These are phyloP conservation scores for Todiramphus chloris DNA, from an alignment of 2,113 vertebrate species.

Conservation along the genomic window DNA sequence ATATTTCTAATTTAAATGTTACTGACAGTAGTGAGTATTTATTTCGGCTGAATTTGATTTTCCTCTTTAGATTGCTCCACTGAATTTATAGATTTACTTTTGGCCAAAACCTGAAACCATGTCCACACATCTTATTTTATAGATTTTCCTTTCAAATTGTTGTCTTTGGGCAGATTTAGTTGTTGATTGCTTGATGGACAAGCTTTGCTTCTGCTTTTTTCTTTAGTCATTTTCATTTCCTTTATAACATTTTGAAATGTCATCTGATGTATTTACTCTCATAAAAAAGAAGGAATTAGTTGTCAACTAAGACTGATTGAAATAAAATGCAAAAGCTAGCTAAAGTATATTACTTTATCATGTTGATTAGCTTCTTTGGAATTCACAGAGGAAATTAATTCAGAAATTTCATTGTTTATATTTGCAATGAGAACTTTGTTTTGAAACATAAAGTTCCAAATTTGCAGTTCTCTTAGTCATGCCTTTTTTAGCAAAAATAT, in stretches of 20 bases:
- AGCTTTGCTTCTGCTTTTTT: not conserved
- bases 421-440: not conserved
- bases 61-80: not conserved
- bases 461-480: not conserved
- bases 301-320: not conserved
- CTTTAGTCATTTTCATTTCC: not conserved
- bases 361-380: not conserved
- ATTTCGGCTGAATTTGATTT: conserved; percentile 7
- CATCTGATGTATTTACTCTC: not conserved
- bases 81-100: conserved; percentile 20
- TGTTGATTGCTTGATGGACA: conserved; percentile 12
- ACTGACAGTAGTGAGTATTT: not conserved
- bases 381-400: not conserved
- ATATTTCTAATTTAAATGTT: not conserved
- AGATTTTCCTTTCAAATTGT: conserved; percentile 30
- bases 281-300: not conserved
- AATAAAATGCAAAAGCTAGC: not conserved
- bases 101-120: not conserved
- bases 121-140: conserved; percentile 10
- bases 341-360: not conserved
- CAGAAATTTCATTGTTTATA: not conserved
- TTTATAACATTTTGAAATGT: conserved; percentile 9
- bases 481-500: not conserved
- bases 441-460: not conserved
- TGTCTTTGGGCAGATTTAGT: conserved; percentile 7